Base-by-base conservation (phyloP, 92 coral and sea anemone species). In the Galaxea fascicularis region DNA sequence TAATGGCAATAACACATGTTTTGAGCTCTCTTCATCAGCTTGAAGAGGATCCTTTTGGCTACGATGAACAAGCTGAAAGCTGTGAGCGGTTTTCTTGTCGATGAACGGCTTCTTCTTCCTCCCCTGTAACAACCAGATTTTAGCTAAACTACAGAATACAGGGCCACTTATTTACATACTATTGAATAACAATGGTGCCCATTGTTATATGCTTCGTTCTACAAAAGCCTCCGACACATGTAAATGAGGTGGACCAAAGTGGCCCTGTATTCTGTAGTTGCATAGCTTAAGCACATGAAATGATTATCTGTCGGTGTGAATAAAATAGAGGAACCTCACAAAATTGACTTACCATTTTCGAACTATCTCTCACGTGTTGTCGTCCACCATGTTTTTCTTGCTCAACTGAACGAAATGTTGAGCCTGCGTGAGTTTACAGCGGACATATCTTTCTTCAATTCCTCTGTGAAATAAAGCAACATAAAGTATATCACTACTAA, bases 11-110 rank as follows among this genome's bases (percentile, higher is more conserved):
- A 96, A 84, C 24, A 96, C 98, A 62, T 87, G 96, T 84, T 94
- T 87, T 0, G 99, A 94, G 45, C 96, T 93, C 12, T 91, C 98
- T 22, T 93, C 93, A 76, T 96, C 99, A 0, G 99, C 99, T 84
- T 96, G 98, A 18, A 94, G 84, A 16, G 98, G 98, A 76, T 96
- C 98, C 12, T 92, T 95, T 66, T 96, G 98, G 87, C 98, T 96
- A 18, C 98, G 93, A 77, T 96, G 98, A 17, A 96, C 98, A 73
- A 96, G 86, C 56, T 95, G 98, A 63, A 96, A 96, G 76, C 94
- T 93, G 57, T 92, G 96, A 14, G 98, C 98, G 45, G 71, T 88
- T 85, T 82, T 96, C 91, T 96, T 96, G 88, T 96, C 96, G 68
- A 96, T 94, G 85, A 96, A 96, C 30, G 87, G 96, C 91, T 94